Evolutionary conservation across 2,113 vertebrate species (phyloP).

Genomic region (Rafetus swinhoei): DNA sequence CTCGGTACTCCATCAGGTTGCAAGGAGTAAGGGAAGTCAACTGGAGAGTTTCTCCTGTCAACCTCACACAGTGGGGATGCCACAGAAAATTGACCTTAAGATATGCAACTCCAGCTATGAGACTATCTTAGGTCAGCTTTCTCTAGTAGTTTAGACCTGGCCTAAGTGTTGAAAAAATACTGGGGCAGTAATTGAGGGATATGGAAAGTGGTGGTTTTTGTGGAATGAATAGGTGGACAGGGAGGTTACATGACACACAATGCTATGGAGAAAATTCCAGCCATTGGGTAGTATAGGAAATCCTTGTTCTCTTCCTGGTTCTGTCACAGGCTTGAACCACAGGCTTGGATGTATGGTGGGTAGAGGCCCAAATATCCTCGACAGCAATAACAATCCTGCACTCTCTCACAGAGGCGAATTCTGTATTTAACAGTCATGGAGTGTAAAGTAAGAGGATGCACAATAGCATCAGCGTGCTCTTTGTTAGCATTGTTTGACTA

Average conservation of each 20-base stretch:
- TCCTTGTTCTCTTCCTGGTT: not conserved
- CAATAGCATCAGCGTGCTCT: fast-evolving
- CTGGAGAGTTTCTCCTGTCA: too few species aligned
- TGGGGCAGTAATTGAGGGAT: not conserved
- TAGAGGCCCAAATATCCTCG: not conserved
- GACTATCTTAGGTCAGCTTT: too few species aligned
- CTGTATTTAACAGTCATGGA: not conserved
- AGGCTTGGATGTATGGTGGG: not conserved
- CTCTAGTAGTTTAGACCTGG: too few species aligned
- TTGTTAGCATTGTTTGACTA: not conserved
- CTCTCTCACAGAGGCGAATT: not conserved
- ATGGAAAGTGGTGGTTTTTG: not conserved
- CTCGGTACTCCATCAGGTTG: too few species aligned
- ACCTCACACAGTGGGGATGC: too few species aligned
- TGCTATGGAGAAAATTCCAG: not conserved
- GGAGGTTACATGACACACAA: not conserved
- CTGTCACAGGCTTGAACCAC: not conserved
- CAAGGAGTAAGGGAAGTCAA: too few species aligned
- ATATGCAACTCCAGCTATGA: too few species aligned
- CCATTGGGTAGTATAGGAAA: not conserved
- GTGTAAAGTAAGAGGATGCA: not conserved
- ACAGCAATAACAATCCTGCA: not conserved
- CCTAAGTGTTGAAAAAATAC: not conserved
- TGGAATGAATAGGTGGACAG: not conserved
- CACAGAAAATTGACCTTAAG: too few species aligned